Evolutionary conservation across 1,140 invertebrate genomes (phyloP).

Genomic region (Lordiphosa mommai): DNA sequence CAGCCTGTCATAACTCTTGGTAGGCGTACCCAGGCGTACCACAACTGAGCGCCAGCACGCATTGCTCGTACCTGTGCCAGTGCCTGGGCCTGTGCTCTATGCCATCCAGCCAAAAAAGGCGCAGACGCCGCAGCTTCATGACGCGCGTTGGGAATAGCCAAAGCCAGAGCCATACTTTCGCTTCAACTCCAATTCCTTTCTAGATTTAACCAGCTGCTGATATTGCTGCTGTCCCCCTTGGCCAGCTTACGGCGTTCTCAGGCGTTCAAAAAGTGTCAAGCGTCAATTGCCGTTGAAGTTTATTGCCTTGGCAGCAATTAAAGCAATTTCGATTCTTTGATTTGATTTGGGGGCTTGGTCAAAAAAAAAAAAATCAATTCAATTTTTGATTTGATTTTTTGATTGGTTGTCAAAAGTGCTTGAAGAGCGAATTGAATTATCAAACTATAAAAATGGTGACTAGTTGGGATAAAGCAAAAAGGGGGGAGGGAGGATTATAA

Average conservation of each 20-base stretch:
- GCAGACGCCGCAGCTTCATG: conserved; percentile 71
- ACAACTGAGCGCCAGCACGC: conserved; percentile 37
- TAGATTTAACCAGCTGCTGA: conserved; percentile 3
- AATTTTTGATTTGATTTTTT: conserved; percentile 64
- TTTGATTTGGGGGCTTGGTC: conserved; percentile 15
- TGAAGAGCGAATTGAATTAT: conserved; percentile 71
- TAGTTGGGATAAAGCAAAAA: too few relatives aligned
- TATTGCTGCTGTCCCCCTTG: neutral
- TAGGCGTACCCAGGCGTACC: conserved; percentile 36
- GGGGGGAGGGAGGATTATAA: too few relatives aligned
- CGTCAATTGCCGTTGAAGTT: conserved; percentile 74
- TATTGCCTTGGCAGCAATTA: conserved; percentile 76
- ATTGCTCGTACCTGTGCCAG: neutral
- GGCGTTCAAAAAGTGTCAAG: conserved; percentile 59
- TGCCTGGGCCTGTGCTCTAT: conserved; percentile 36
- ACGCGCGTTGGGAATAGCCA: conserved; percentile 71
- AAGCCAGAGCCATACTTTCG: conserved; percentile 13
- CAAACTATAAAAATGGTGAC: conserved; percentile 45
- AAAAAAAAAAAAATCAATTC: conserved; percentile 39
- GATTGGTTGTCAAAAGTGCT: conserved; percentile 60
- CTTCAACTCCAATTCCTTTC: conserved; percentile 1
- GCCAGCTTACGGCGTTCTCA: conserved; percentile 21
- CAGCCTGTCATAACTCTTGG: conserved; percentile 71
- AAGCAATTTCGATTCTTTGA: conserved; percentile 33
- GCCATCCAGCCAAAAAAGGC: conserved; percentile 59